A percentile compares a stretch with the other conserved stretches of the same genome.
Evolutionary conservation across 2,113 vertebrate species (phyloP).

Genomic region (Corythoichthys haematopterus): DNA sequence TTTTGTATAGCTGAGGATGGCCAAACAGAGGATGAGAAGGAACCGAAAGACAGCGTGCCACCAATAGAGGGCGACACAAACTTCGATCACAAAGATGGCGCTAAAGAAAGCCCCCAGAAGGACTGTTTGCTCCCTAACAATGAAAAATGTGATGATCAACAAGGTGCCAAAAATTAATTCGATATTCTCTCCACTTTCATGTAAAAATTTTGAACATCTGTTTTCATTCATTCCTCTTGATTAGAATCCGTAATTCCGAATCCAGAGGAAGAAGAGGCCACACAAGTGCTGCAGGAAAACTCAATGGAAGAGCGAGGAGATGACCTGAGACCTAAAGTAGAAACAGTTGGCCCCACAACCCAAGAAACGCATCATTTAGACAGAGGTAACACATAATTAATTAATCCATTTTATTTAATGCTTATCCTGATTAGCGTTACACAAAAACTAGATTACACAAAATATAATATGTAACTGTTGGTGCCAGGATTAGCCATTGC

Average conservation of each 20-base stretch:
- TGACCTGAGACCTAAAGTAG: not conserved
- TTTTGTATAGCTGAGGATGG: not conserved
- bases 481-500: no score
- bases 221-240: not conserved
- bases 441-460: not conserved
- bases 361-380: not conserved
- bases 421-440: not conserved
- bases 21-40: not conserved
- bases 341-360: conserved; percentile 14
- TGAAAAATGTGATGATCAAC: not conserved
- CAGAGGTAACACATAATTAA: conserved; percentile 7
- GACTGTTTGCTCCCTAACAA: not conserved
- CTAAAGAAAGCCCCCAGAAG: not conserved
- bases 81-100: not conserved
- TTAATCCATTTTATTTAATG: not conserved
- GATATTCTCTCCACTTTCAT: not conserved
- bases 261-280: not conserved
- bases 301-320: not conserved
- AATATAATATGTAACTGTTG: no score
- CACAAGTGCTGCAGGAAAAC: not conserved
- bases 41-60: not conserved
- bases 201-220: not conserved
- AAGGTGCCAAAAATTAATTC: not conserved
- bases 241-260: conserved; percentile 1
- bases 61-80: not conserved